Conservation (phyloP, 2,113 vertebrate species). For the Colossoma macropomum region DNA sequence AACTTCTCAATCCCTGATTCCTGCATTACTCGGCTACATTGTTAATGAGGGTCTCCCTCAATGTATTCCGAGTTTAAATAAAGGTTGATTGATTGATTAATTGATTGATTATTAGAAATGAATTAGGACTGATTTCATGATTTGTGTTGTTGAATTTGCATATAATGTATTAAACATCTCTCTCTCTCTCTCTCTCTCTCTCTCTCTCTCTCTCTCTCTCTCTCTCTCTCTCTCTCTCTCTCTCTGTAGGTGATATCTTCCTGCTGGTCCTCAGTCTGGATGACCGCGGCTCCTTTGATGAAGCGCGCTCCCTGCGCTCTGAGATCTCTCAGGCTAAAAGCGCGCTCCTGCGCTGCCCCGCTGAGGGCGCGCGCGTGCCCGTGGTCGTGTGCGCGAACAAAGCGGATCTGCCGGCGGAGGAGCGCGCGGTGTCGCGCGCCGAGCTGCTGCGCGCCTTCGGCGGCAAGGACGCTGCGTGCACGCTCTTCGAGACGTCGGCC, state of each 20-base stretch:
- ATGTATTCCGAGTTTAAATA: no score
- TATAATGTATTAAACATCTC: no score
- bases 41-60: no score
- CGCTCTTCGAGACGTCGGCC: constrained; percentile 79
- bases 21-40: no score
- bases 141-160: no score
- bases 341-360: constrained; percentile 66
- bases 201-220: neutral
- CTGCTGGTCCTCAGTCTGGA: constrained; percentile 79
- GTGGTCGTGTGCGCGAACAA: constrained; percentile 79
- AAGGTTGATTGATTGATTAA: no score
- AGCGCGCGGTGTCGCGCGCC: constrained; percentile 58
- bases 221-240: neutral
- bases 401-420: constrained; percentile 65
- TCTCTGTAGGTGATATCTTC: constrained; percentile 77
- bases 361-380: constrained; percentile 62
- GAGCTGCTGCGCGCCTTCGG: constrained; percentile 69
- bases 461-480: constrained; percentile 57
- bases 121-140: no score
- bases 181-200: no score
- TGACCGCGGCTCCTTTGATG: constrained; percentile 75
- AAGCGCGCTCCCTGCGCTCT: constrained; percentile 70
- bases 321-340: constrained; percentile 77
- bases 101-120: no score
- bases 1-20: no score